phyloP scores from a whole-genome alignment of 2,113 vertebrate genomes.

The Stomatorhinus ivindoensis region DNA sequence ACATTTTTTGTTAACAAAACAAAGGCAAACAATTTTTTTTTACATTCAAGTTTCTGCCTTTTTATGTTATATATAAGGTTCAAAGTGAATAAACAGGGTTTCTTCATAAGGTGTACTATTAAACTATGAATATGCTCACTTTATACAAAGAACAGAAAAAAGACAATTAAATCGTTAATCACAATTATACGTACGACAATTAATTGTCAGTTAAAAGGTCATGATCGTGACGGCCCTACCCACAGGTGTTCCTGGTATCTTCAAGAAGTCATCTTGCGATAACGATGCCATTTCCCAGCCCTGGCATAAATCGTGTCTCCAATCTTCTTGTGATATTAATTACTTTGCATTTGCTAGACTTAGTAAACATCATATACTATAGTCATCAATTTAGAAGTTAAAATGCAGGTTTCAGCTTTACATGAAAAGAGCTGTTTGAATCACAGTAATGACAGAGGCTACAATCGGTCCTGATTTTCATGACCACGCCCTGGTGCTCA shows the following conservation, averaged over 20 bases:
- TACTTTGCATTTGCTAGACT: not conserved
- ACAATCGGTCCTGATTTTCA: not conserved
- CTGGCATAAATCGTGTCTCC: not conserved
- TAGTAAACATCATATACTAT: not conserved
- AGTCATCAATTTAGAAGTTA: not conserved
- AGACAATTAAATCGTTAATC: too few species aligned
- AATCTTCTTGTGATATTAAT: not conserved
- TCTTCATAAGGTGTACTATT: too few species aligned
- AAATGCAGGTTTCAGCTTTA: not conserved
- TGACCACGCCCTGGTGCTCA: not conserved
- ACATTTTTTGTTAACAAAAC: too few species aligned
- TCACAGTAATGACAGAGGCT: not conserved
- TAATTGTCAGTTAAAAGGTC: too few species aligned
- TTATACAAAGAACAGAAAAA: too few species aligned
- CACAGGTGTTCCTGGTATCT: not conserved
- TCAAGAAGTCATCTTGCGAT: not conserved
- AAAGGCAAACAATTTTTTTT: too few species aligned
- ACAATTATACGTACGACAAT: too few species aligned
- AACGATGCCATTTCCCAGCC: not conserved
- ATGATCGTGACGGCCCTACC: too few species aligned
- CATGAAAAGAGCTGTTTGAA: not conserved
- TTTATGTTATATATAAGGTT: too few species aligned
- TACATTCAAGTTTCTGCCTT: too few species aligned
- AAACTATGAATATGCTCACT: too few species aligned
- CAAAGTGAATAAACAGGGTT: too few species aligned